These are phyloP conservation scores for Selenia dentaria DNA, from an alignment of 2,888 invertebrate genomes.

Conservation along the genomic window DNA sequence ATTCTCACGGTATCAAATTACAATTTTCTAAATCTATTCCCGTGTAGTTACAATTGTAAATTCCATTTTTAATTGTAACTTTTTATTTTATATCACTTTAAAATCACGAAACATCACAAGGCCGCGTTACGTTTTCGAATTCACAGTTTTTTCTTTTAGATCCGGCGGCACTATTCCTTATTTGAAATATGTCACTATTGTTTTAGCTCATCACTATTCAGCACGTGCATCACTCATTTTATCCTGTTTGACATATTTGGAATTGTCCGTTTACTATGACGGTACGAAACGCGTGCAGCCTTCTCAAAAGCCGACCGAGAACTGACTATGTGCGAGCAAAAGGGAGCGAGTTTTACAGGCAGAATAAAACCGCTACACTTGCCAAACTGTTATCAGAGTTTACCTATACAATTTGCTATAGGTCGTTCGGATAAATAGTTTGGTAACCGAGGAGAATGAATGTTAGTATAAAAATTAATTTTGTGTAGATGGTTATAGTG, in stretches of 20 bases:
- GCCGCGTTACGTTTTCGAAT: constrained; percentile 12
- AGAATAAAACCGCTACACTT: constrained; percentile 19
- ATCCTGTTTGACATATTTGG: constrained; percentile 40
- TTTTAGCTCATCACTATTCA: constrained; percentile 51
- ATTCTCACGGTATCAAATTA: constrained; percentile 16
- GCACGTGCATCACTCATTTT: constrained; percentile 30
- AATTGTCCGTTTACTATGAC: constrained; percentile 12
- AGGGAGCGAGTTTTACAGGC: constrained; percentile 14
- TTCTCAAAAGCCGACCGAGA: constrained; percentile 18
- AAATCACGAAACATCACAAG: constrained; percentile 22
- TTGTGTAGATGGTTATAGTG: neutral
- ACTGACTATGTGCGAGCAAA: constrained; percentile 17
- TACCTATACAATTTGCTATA: constrained; percentile 48
- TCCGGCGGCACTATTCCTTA: constrained; percentile 37
- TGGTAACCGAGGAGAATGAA: constrained; percentile 40
- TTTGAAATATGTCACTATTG: constrained; percentile 45
- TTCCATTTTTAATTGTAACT: constrained; percentile 24
- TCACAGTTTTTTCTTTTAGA: constrained; percentile 22
- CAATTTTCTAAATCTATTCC: constrained; percentile 17
- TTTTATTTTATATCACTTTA: constrained; percentile 15
- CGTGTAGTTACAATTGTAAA: constrained; percentile 15
- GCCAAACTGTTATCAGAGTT: constrained; percentile 55
- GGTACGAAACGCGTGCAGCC: constrained; percentile 21
- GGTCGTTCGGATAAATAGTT: constrained; percentile 45
- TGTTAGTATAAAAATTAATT: constrained; percentile 22